Evolutionary conservation across 2,888 invertebrate genomes (phyloP).

Genomic region (Invenusta paracnida): DNA sequence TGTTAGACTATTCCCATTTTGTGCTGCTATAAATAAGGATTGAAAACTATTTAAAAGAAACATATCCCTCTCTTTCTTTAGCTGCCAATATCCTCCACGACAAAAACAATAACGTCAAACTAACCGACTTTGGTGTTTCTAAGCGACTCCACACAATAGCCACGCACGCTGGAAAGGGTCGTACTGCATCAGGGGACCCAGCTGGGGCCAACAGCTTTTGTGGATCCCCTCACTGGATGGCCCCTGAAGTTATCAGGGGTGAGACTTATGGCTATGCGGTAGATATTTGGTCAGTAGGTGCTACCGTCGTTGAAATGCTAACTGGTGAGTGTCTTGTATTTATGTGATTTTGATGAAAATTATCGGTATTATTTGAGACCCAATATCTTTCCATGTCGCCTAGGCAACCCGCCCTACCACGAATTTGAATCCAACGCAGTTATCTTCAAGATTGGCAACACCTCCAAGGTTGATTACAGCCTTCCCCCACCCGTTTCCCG

Average conservation of each 20-base stretch:
- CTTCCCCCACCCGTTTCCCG: background rate
- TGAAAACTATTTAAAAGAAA: background rate
- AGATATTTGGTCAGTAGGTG: constrained; percentile 61
- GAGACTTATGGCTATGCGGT: constrained; percentile 54
- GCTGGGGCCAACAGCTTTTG: constrained; percentile 51
- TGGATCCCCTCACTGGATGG: constrained; percentile 61
- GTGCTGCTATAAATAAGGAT: no score
- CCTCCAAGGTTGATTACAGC: background rate
- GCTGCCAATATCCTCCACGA: constrained; percentile 62
- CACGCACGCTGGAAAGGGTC: constrained; percentile 48
- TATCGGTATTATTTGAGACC: no score
- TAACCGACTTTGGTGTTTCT: constrained; percentile 63
- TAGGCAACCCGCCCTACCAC: background rate
- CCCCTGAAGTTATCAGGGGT: constrained; percentile 61
- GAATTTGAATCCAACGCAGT: background rate
- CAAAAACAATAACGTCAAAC: constrained; percentile 60
- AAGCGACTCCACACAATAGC: constrained; percentile 52
- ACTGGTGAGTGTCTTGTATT: constrained; percentile 46
- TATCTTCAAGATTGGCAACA: background rate
- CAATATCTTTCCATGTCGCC: background rate
- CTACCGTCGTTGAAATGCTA: constrained; percentile 61
- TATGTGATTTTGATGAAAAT: no score
- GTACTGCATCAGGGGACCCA: constrained; percentile 55
- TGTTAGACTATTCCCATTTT: no score
- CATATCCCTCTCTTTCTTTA: constrained; percentile 45